Evolutionary conservation across 2,888 invertebrate species (phyloP).

Genomic region (Hydrotaea cyrtoneurina): DNA sequence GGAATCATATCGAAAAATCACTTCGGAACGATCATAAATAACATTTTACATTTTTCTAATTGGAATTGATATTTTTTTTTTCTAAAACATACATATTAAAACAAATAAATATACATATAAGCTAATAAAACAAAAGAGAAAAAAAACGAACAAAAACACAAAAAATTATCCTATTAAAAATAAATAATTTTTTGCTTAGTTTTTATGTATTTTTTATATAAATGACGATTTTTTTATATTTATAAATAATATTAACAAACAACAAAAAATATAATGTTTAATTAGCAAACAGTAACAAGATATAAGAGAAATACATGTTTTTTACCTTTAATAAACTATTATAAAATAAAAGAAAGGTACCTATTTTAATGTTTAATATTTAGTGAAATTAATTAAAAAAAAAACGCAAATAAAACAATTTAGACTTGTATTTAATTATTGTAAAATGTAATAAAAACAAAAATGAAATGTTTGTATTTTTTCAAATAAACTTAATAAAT

Average conservation of each 20-base stretch:
- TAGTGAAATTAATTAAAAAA: constrained; percentile 56
- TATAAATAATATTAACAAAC: constrained; percentile 39
- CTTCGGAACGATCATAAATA: constrained; percentile 22
- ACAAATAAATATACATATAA: constrained; percentile 7
- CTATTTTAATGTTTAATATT: constrained; percentile 68
- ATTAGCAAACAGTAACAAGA: constrained; percentile 48
- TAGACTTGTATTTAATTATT: constrained; percentile 65
- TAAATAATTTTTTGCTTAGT: constrained; percentile 42
- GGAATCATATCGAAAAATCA: constrained; percentile 35
- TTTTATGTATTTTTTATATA: constrained; percentile 60
- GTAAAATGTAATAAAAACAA: constrained; percentile 55
- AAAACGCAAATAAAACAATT: constrained; percentile 41
- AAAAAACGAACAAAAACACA: constrained; percentile 45
- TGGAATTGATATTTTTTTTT: constrained; percentile 54
- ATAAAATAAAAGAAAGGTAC: constrained; percentile 63
- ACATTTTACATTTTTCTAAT: constrained; percentile 50
- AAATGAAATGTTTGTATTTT: constrained; percentile 70
- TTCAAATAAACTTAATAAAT: constrained; percentile 61
- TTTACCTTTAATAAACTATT: constrained; percentile 64
- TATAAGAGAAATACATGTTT: constrained; percentile 60
- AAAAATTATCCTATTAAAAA: constrained; percentile 37
- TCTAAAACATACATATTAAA: constrained; percentile 40
- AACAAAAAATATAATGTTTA: constrained; percentile 50
- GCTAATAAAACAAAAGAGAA: constrained; percentile 10
- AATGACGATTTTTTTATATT: constrained; percentile 56